Evolutionary conservation across 2,797 vertebrate genomes (phyloP), one percentile per base, ranked within the genome.

Genomic region (Clarias fuscus): DNA sequence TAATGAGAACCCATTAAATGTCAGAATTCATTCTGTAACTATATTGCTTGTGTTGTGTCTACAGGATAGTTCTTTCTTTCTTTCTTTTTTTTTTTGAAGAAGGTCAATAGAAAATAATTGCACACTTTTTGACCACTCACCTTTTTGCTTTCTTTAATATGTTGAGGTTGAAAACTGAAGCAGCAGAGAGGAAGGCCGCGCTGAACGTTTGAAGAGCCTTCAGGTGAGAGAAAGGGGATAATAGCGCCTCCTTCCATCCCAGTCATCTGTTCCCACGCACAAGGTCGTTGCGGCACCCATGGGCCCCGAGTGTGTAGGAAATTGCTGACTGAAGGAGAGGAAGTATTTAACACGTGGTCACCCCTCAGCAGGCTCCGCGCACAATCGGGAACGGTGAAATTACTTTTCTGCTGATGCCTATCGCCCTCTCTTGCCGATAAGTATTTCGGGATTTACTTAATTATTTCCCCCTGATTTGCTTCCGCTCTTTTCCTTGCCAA

Each of bases 271-370:
- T 88, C 84, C 71, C 67, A 89, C 80, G 76, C 70, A 82, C 87
- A 93, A 92, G 92, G 92, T 93, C 93, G 88, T 82, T n/a, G 14
- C 64, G 17, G 88, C 87, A 62, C 84, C 27, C 76, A 48, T 56
- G 82, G 67, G 73, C 58, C 82, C 82, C 10, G 5, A n/a, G 87
- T 89, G 83, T 76, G 88, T 86, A 88, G 90, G 84, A 93, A 93
- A 91, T 43, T 87, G 93, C 92, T 92, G 93, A 94, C 89, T 56
- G 86, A 88, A 91, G 77, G 58, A 82, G 65, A 90, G 88, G 90
- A 91, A 87, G 86, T 84, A 73, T 70, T 91, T 92, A 93, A 92
- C 88, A 89, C 91, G 87, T 91, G 43, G 85, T 90, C 91, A 89
- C 91, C 89, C 13, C 90, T 92, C 91, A 80, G 88, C 88, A 72